Evolutionary conservation across 1,140 invertebrate genomes (phyloP).

Genomic region (Panulirus ornatus): DNA sequence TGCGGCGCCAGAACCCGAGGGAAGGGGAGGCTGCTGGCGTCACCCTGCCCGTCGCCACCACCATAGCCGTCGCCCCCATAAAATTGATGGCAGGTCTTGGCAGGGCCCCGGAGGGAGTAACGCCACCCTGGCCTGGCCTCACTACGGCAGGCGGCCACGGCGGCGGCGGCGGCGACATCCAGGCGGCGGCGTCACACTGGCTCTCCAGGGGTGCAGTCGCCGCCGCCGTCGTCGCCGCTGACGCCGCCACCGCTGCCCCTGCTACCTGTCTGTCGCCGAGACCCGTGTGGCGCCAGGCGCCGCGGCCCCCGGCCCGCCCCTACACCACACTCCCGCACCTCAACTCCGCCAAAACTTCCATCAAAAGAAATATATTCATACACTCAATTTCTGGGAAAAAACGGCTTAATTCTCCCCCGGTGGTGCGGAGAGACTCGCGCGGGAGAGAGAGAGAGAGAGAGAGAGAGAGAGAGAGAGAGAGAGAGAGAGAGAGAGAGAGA

Average conservation of each 20-base stretch:
- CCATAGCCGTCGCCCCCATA: slow-evolving; percentile 64
- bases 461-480: not conserved
- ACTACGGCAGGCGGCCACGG: slow-evolving; percentile 51
- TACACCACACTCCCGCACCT: slow-evolving; percentile 4
- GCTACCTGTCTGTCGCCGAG: slow-evolving; percentile 62
- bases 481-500: not conserved
- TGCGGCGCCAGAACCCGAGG: slow-evolving; percentile 47
- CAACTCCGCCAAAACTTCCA: not conserved
- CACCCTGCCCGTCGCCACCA: slow-evolving; percentile 66
- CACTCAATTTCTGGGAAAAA: not conserved
- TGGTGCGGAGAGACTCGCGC: not conserved
- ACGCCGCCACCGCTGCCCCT: not conserved
- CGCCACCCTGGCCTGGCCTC: slow-evolving; percentile 33
- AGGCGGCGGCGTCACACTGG: slow-evolving; percentile 41
- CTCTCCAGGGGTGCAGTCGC: slow-evolving; percentile 2
- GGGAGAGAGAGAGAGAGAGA: not conserved
- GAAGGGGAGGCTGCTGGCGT: slow-evolving; percentile 44
- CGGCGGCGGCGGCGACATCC: slow-evolving; percentile 41
- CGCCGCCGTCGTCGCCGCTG: slow-evolving; percentile 22
- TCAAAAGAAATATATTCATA: slow-evolving; percentile 6
- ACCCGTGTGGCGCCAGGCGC: slow-evolving; percentile 14
- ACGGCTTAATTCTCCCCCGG: not conserved
- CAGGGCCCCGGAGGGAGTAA: slow-evolving; percentile 55
- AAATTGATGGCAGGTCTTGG: slow-evolving; percentile 68
- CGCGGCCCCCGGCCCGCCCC: not conserved